Evolutionary conservation across 2,888 invertebrate species (phyloP), one percentile per base, ranked within the genome.

Genomic region (Gnatocerus cornutus): DNA sequence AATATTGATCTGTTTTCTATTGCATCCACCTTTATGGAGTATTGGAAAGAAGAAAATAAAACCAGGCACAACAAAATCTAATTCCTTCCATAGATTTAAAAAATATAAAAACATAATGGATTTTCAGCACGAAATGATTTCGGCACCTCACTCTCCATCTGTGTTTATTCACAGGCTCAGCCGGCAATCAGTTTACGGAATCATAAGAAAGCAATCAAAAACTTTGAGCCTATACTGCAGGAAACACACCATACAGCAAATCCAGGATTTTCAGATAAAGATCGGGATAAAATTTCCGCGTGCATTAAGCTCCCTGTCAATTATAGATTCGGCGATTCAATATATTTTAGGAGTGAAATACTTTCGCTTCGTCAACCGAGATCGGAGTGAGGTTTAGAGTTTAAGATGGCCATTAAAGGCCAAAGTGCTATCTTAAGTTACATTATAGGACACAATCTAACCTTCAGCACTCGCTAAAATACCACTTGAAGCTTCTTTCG

Each of bases 201-300:
- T 55, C 53, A 39, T 39, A 39, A 55, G 53, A 39, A 55, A 37
- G 53, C 53, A 55, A 55, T 55, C 53, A 55, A 55, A 21, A 21
- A 55, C 16, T 55, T 55, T 55, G 53, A 55, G 53, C 53, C 53
- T 13, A 55, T 55, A 30, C 7, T 12, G 37, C 37, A 37, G 53
- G 53, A 39, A 55, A 55, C 53, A 52, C 39, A 55, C 37, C 53
- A 55, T 37, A 16, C 37, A 55, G 14, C 10, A 33, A 55, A 55
- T 55, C 53, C 53, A 16, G 53, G 21, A 37, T 46, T n/a, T 30
- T 1, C 4, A 1, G 21, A 21, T 21, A 21, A n/a, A 21, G 2
- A 21, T 21, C 30, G 39, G 13, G 52, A 55, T 33, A 55, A 21
- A 55, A 55, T 37, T 39, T 55, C 7, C 39, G 53, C 39, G 8